phyloP scores from a whole-genome alignment of 2,113 vertebrate species.

The Ahaetulla prasina region DNA sequence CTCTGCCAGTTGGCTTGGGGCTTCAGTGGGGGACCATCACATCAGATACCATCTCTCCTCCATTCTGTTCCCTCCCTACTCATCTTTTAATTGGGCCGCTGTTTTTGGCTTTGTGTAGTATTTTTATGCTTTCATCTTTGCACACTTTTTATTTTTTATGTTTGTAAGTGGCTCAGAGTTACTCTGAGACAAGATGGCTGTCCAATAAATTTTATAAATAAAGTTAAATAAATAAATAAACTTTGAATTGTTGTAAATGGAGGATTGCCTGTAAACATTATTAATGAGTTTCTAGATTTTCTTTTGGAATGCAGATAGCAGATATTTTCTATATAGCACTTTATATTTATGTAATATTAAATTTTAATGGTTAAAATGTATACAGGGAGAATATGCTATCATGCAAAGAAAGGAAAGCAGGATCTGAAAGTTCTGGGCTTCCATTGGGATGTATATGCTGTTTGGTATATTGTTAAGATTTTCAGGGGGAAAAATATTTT shows the following conservation, averaged over 20 bases:
- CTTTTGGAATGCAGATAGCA: slow-evolving; percentile 7
- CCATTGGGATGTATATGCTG: neutral
- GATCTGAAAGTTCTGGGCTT: neutral
- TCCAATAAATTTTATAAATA: neutral
- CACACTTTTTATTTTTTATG: neutral
- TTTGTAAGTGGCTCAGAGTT: neutral
- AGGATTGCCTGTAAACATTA: neutral
- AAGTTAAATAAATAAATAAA: neutral
- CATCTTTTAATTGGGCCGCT: neutral
- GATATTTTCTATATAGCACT: neutral
- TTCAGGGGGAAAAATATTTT: neutral
- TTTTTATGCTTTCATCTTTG: neutral
- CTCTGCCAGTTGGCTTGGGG: neutral
- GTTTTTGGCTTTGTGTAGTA: neutral
- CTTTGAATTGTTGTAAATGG: neutral
- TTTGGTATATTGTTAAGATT: neutral
- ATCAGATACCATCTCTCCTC: neutral
- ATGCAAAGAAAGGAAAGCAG: slow-evolving; percentile 10
- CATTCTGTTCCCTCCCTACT: neutral
- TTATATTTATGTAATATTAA: neutral
- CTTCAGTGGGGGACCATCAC: neutral
- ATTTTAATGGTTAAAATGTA: slow-evolving; percentile 1
- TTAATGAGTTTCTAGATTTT: neutral
- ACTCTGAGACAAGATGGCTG: neutral
- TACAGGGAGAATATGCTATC: slow-evolving; percentile 19